A percentile compares a stretch with the other conserved stretches of the same genome.
Evolutionary conservation across 2,113 vertebrate genomes (phyloP).

Genomic region (Periophthalmus modestus): DNA sequence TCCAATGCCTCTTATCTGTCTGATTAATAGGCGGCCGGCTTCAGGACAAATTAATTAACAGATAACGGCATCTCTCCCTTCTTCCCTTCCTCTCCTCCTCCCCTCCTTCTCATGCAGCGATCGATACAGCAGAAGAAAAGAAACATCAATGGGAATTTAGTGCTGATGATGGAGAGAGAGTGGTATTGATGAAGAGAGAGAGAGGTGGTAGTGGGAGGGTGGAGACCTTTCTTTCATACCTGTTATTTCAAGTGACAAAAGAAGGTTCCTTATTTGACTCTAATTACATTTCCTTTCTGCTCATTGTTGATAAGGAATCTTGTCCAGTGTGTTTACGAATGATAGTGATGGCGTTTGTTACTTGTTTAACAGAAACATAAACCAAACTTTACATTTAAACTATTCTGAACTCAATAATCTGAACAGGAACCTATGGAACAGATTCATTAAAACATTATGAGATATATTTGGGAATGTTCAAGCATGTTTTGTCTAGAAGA

Average conservation of each 20-base stretch:
- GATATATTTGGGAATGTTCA: background rate
- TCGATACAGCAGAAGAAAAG: conserved; percentile 99
- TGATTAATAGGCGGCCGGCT: conserved; percentile 99
- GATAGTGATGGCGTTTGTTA: conserved; percentile 32
- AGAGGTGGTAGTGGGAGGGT: conserved; percentile 40
- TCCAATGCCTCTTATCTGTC: conserved; percentile 99
- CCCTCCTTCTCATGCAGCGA: conserved; percentile 99
- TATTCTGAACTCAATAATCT: background rate
- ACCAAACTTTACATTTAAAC: background rate
- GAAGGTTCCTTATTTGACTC: conserved; percentile 67
- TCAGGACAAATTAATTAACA: conserved; percentile 99
- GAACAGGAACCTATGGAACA: background rate
- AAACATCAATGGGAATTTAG: conserved; percentile 99
- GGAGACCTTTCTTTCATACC: conserved; percentile 75
- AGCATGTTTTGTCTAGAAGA: background rate
- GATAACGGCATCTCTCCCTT: conserved; percentile 92
- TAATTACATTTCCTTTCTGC: conserved; percentile 77
- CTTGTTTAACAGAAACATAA: background rate
- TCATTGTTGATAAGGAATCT: conserved; percentile 71
- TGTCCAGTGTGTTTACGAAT: conserved; percentile 39
- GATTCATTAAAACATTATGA: background rate
- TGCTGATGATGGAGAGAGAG: conserved; percentile 98
- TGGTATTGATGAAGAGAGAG: conserved; percentile 71
- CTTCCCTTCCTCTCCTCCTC: conserved; percentile 83
- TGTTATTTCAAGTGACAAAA: conserved; percentile 71